A percentile compares a stretch with the other conserved stretches of the same genome.
phyloP scores from a whole-genome alignment of 2,888 invertebrate species.

The Yponomeuta plumbellus region DNA sequence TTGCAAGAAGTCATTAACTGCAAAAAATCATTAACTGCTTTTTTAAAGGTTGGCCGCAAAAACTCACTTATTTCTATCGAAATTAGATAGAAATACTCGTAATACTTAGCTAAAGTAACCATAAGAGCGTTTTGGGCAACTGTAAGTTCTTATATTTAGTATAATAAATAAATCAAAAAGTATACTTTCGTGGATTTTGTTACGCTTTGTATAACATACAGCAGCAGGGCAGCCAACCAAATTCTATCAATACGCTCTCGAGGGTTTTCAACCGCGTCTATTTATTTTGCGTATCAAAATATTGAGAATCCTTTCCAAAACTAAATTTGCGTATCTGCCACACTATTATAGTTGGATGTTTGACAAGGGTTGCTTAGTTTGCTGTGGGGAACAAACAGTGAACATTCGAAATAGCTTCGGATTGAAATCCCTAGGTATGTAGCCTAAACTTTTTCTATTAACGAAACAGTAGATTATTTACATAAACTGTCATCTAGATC shows the following conservation, averaged over 20 bases:
- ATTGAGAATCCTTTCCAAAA: not conserved
- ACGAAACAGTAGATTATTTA: not conserved
- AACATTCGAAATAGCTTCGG: not conserved
- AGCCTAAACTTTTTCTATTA: not conserved
- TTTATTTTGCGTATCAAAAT: conserved; percentile 1
- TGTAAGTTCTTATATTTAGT: too few species aligned
- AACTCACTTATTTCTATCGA: too few species aligned
- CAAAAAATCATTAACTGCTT: too few species aligned
- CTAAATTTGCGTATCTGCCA: not conserved
- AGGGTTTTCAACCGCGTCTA: not conserved
- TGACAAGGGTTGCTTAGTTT: not conserved
- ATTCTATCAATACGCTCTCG: not conserved
- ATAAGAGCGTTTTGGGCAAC: too few species aligned
- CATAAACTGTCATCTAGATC: too few species aligned
- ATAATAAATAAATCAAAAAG: too few species aligned
- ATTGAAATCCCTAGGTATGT: not conserved
- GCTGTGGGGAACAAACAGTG: not conserved
- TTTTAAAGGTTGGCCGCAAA: too few species aligned
- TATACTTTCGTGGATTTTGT: too few species aligned
- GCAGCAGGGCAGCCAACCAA: not conserved
- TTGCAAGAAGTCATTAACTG: too few species aligned
- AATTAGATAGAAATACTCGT: too few species aligned
- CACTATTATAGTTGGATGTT: not conserved
- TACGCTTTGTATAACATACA: too few species aligned
- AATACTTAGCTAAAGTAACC: too few species aligned